Evolutionary conservation across 2,888 invertebrate genomes (phyloP).

Genomic region (Netelia virgata): DNA sequence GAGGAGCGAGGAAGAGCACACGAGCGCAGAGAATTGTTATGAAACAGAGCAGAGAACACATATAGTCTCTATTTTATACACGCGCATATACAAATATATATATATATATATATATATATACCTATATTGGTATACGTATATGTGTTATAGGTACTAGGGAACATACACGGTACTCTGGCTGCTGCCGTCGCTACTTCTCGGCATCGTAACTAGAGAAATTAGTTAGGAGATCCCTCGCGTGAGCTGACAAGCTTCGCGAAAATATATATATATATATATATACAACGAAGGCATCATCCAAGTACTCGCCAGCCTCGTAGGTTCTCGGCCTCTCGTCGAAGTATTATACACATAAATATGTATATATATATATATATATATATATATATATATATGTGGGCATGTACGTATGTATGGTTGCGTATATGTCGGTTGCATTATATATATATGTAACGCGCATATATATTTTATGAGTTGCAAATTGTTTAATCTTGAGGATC

Average conservation of each 20-base stretch:
- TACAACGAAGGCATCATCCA: conserved; percentile 5
- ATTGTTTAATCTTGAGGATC: conserved; percentile 66
- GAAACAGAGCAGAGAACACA: conserved; percentile 65
- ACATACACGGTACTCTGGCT: conserved; percentile 64
- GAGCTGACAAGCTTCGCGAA: conserved; percentile 62
- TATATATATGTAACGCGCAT: neutral
- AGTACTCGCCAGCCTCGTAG: conserved; percentile 11
- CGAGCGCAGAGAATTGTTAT: conserved; percentile 66
- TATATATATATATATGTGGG: neutral
- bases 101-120: neutral
- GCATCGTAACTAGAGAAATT: conserved; percentile 72
- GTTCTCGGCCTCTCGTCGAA: conserved; percentile 36
- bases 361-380: neutral
- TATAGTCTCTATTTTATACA: conserved; percentile 3
- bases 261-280: conserved; percentile 8
- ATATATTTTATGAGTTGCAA: conserved; percentile 46
- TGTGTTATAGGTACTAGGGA: conserved; percentile 28
- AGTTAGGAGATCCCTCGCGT: conserved; percentile 73
- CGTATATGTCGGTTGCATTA: neutral
- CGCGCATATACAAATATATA: neutral
- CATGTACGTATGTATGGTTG: neutral
- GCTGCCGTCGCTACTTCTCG: conserved; percentile 49
- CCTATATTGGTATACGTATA: conserved; percentile 21
- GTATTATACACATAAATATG: neutral
- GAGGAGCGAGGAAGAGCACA: conserved; percentile 37